Evolutionary conservation across 2,888 invertebrate genomes (phyloP), one percentile per base, ranked within the genome.

Genomic region (Aphodius granarius): DNA sequence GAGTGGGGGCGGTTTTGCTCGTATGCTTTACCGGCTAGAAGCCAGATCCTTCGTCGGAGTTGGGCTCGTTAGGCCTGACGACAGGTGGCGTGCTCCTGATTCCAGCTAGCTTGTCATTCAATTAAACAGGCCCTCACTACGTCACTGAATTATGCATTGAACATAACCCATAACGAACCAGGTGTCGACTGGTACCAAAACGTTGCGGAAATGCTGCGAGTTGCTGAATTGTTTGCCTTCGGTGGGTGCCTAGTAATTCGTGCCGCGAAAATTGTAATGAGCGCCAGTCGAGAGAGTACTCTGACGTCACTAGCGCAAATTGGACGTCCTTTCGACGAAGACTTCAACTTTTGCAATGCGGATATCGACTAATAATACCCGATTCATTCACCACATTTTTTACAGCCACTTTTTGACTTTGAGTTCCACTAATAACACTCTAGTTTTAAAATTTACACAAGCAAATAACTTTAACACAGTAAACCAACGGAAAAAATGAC

Each of bases 61-160:
- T 43, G 43, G 43, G 43, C 43, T 43, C 43, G 43, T 43, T 43
- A 43, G 43, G 43, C 43, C 43, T n/a, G 43, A 43, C 43, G 43
- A 43, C 43, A 43, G 43, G 43, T 43, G 43, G 43, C 43, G 43
- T 43, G 43, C 43, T 6, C 43, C 43, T 13, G 43, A 43, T 43
- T 43, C 43, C 43, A 43, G 43, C 43, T 43, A 43, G 74, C 65
- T 77, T 77, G 77, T 77, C 77, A 77, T 77, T 77, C 77, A 77
- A 77, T 77, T 77, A 77, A 77, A 73, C 77, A 65, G 66, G 77
- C 23, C 73, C 68, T 72, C 68, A 71, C 74, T 73, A 71, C 75
- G 73, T 68, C 65, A 20, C 71, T 76, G 74, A 77, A 77, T 77
- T 77, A 77, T 77, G 77, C 77, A 77, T 75, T 71, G 75, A 77